Conservation (phyloP, 2,888 invertebrate genomes). For the Argynnis bischoffii region DNA sequence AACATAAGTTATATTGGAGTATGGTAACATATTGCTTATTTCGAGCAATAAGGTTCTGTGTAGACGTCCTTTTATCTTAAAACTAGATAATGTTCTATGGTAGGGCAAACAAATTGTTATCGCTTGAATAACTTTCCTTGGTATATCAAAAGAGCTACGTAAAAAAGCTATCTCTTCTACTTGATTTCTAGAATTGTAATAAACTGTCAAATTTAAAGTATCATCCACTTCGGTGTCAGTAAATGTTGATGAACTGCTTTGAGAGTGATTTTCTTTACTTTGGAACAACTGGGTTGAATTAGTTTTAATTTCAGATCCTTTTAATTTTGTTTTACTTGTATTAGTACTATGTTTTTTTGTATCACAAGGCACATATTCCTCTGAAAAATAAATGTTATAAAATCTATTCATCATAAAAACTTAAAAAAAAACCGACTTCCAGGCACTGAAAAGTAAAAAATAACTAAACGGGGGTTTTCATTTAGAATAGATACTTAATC, state of each 20-base stretch:
- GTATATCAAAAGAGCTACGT: conserved; percentile 39
- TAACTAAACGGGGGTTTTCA: no score
- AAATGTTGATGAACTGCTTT: conserved; percentile 35
- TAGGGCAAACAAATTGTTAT: no score
- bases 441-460: no score
- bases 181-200: conserved; percentile 46
- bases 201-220: background rate
- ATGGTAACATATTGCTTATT: no score
- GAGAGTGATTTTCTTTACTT: background rate
- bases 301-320: conserved; percentile 5
- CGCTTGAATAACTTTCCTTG: conserved; percentile 50
- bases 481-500: no score
- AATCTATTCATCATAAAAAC: no score
- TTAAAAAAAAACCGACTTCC: no score
- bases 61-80: no score
- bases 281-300: background rate
- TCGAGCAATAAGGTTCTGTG: no score
- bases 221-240: no score
- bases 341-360: conserved; percentile 44
- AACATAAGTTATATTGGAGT: conserved; percentile 46
- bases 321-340: conserved; percentile 11
- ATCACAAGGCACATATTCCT: background rate
- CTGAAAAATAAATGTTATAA: no score
- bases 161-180: conserved; percentile 53
- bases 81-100: no score